These are phyloP conservation scores for Rhadinocentrus ornatus DNA, from an alignment of 2,797 vertebrate species.

Conservation along the genomic window DNA sequence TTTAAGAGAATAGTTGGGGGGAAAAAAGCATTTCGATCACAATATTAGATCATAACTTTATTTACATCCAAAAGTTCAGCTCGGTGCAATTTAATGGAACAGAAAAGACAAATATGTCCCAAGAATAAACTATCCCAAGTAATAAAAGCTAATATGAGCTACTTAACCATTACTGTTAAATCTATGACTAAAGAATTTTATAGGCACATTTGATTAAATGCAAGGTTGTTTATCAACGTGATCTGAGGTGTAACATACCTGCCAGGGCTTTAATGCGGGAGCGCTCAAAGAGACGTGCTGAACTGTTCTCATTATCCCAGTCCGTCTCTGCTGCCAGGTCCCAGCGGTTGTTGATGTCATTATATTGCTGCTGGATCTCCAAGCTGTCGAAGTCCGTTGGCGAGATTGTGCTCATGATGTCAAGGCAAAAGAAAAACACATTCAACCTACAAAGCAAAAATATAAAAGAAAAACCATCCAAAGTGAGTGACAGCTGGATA, in stretches of 20 bases:
- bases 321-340: conserved; percentile 90
- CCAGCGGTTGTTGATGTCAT: conserved; percentile 97
- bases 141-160: neutral
- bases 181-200: neutral
- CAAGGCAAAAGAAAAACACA: conserved; percentile 66
- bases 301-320: conserved; percentile 97
- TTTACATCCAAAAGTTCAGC: neutral
- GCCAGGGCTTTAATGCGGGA: conserved; percentile 95
- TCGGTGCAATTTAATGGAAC: neutral
- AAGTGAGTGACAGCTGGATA: conserved; percentile 22
- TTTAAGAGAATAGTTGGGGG: neutral
- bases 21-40: neutral
- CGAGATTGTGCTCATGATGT: conserved; percentile 92
- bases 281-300: conserved; percentile 91
- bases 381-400: conserved; percentile 94
- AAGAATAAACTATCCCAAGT: neutral
- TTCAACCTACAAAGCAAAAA: conserved; percentile 61
- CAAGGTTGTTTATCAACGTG: neutral
- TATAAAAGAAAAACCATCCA: conserved; percentile 29
- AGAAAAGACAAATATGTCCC: neutral
- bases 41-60: neutral
- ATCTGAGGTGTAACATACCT: conserved; percentile 75
- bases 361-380: conserved; percentile 96
- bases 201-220: neutral
- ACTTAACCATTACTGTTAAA: neutral